Base-by-base conservation (phyloP, 2,113 vertebrate species). In the Perccottus glenii region DNA sequence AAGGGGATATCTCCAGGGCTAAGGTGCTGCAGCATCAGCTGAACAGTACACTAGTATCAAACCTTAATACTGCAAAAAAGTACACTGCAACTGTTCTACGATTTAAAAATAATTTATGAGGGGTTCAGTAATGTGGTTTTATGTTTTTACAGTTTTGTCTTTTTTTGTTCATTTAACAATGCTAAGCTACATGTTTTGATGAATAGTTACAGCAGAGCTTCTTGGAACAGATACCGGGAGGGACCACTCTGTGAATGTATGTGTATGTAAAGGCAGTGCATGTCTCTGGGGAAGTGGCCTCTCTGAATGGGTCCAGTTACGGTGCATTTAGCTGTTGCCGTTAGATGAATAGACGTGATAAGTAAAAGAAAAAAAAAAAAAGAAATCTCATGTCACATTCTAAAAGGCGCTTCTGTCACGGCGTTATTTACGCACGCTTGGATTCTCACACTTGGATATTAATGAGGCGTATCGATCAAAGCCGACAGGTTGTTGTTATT, bases 301-400 rank as follows among this genome's bases (percentile, higher is more conserved):
- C 44, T 11, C 46, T 62, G 19, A 52, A 67, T 16, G 51, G 70
- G 67, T 61, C 70, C 67, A 59, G n/a, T 70, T 67, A 35, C 12
- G 3, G 50, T 58, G 15, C 57, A 4, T 74, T 73, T 59, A 32
- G 46, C 35, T 81, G 77, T 81, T 72, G 82, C 52, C 50, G 60
- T 77, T 65, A 81, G 77, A 88, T 85, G 66, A 43, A 19, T 33
- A 50, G 61, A 68, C 55, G 49, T 56, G 70, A 88, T 85, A 84
- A 35, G 56, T 58, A 64, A 65, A 66, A 81, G 3, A 27, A 27
- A 27, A 27, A 27, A 27, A 27, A 27, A 27, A 3, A 27, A 27
- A 27, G 19, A 27, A 27, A 27, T 85, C 75, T 82, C 51, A 71
- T 64, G 53, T 83, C 67, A 5, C 47, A n/a, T n/a, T 75, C 64